Conservation (phyloP, 1,140 invertebrate species). For the Habropoda laboriosa region DNA sequence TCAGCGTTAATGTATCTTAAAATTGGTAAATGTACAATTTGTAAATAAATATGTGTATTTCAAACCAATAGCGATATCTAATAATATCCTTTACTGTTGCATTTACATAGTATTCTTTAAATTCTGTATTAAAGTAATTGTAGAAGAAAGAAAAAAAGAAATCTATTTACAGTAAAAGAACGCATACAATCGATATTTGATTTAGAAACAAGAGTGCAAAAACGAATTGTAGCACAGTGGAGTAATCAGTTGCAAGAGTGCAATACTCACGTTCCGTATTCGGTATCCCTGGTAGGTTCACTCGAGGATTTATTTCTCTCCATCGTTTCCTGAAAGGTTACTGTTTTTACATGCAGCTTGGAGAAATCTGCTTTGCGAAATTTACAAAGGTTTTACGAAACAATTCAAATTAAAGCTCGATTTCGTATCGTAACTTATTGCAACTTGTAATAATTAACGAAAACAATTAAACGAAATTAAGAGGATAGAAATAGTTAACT, state of each 20-base stretch:
- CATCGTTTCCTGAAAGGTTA: constrained; percentile 59
- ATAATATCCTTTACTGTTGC: not conserved
- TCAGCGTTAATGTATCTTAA: not conserved
- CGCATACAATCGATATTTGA: not conserved
- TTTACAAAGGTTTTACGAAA: not conserved
- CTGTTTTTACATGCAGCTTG: not conserved
- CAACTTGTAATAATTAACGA: too few relatives aligned
- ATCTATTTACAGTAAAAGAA: too few relatives aligned
- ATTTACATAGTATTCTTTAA: not conserved
- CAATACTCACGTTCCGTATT: constrained; percentile 58
- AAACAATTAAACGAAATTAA: too few relatives aligned
- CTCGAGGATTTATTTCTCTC: constrained; percentile 53
- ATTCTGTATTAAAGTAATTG: too few relatives aligned
- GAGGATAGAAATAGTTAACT: too few relatives aligned
- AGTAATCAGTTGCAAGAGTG: not conserved
- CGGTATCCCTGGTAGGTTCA: constrained; percentile 44
- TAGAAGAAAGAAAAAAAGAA: too few relatives aligned
- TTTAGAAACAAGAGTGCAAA: not conserved
- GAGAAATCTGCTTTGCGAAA: not conserved
- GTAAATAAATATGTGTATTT: not conserved
- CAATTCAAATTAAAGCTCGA: not conserved
- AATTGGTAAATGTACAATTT: not conserved
- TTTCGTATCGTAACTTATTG: too few relatives aligned
- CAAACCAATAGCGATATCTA: not conserved
- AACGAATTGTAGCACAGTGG: not conserved